phyloP scores from a whole-genome alignment of 2,888 invertebrate genomes.

The Tineola bisselliella region DNA sequence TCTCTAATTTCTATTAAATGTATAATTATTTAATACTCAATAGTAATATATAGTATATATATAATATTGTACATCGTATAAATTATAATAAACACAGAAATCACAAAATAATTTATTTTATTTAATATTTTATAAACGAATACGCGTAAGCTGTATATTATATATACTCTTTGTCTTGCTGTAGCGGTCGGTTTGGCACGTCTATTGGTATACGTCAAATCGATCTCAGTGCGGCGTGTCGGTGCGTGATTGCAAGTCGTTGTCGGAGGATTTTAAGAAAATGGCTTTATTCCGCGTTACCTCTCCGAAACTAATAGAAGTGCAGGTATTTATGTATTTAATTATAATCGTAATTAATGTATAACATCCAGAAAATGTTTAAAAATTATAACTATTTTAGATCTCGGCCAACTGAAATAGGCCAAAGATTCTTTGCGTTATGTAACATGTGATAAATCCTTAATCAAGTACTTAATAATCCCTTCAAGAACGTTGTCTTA shows the following conservation, averaged over 20 bases:
- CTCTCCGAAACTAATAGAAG: slow-evolving; percentile 69
- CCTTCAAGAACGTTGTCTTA: background rate
- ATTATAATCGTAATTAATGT: background rate
- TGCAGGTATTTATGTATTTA: slow-evolving; percentile 55
- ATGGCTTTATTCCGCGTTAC: slow-evolving; percentile 77
- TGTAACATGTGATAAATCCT: background rate
- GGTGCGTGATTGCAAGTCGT: slow-evolving; percentile 36
- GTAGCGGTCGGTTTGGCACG: too few relatives aligned
- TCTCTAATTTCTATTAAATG: too few relatives aligned
- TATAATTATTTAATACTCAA: too few relatives aligned
- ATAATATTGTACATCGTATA: too few relatives aligned
- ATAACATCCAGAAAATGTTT: background rate
- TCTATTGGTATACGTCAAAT: slow-evolving; percentile 17
- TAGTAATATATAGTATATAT: too few relatives aligned
- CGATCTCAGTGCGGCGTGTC: slow-evolving; percentile 22
- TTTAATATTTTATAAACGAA: too few relatives aligned
- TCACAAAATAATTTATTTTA: too few relatives aligned
- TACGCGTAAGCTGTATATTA: too few relatives aligned
- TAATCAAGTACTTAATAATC: background rate
- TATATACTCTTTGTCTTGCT: too few relatives aligned
- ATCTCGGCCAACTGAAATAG: background rate
- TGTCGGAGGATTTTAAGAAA: slow-evolving; percentile 38
- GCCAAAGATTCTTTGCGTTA: background rate
- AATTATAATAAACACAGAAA: too few relatives aligned
- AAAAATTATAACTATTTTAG: background rate